Base-by-base conservation (phyloP, 2,888 invertebrate genomes). In the Esperia sulphurella region DNA sequence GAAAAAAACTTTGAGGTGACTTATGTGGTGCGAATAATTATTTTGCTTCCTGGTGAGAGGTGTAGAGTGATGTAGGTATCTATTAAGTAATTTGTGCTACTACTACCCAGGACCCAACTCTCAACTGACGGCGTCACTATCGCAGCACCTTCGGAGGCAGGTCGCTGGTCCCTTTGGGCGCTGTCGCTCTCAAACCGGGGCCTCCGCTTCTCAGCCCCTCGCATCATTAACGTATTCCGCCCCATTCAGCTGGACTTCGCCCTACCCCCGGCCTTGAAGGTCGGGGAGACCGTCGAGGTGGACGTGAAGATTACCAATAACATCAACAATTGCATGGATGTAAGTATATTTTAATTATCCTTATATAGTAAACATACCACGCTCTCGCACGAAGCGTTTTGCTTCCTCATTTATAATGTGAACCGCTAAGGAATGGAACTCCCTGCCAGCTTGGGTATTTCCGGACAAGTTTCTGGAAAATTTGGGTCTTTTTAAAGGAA, bases 241-340 rank as follows among this genome's bases (percentile, higher is more conserved):
- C 92, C 93, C 0, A 88, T 93, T 8, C 92, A 92, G 58, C 88
- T 92, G 50, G 92, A 92, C 72, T 92, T 93, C 67, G 78, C 90
- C 0, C 75, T 92, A 5, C 93, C 93, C 4, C 87, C 91, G 0
- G 91, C 90, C 1, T 68, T 93, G 61, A 89, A 91, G 57, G 92
- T 93, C 8, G 91, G 93, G 0, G 93, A 93, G 68, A 91, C 92
- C 0, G 88, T 93, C 0, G 93, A 93, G 67, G 92, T 93, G n/a
- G 93, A 93, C 59, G 92, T 93, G 56, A 92, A 92, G 75, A 93
- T 93, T 50, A 92, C 91, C 0, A 93, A 93, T 63, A 93, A 93
- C 53, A 91, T 93, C 62, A 92, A 93, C 65, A 92, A 92, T 51
- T 93, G 93, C 74, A 92, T 93, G 90, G 93, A 93, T 68, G 93